Base-by-base conservation (phyloP, 2,888 invertebrate species). In the Eristalis pertinax region DNA sequence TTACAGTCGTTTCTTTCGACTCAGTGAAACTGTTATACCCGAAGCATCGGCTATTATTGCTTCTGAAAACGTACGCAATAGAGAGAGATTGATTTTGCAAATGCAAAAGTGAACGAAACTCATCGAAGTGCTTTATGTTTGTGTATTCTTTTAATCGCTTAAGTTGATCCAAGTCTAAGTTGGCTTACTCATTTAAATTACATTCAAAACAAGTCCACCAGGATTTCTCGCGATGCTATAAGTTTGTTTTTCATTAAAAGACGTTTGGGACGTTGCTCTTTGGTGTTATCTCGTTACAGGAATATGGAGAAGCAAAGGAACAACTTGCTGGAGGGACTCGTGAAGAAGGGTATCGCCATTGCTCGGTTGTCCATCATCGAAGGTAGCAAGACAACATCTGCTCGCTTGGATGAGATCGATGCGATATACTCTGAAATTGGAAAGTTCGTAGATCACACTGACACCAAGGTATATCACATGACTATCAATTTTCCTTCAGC, bases 301-400 rank as follows among this genome's bases (percentile, higher is more conserved):
- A 95, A 95, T 89, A 97, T 98, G 95, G 98, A 99, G 89, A 97
- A 97, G 91, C 96, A 97, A 91, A 97, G 96, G 91, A 95, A 94
- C 67, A 95, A 95, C 84, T 94, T 98, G 69, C 93, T 98, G 63
- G 98, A 99, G 90, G 97, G 97, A 26, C 93, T 97, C 69, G 95
- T 95, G 43, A 96, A 96, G 86, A 96, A 95, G 92, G 97, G 97
- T 69, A 94, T 96, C 81, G 96, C 96, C 69, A 92, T 96, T 86
- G 95, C 96, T 89, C 95, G 96, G 83, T 93, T 96, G 82, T 94
- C 94, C 69, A 89, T 91, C 11, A 78, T 92, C 69, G 91, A 92
- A 64, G 90, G 91, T n/a, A 91, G 89, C 73, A 43, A 90, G 10
- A 90, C 90, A 80, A 82, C 73, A 77, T 91, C 92, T 63, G 92